Percentiles rank a stretch among this genome's conserved stretches.
Evolutionary conservation across 2,888 invertebrate genomes (phyloP).

Genomic region (Acleris literana): DNA sequence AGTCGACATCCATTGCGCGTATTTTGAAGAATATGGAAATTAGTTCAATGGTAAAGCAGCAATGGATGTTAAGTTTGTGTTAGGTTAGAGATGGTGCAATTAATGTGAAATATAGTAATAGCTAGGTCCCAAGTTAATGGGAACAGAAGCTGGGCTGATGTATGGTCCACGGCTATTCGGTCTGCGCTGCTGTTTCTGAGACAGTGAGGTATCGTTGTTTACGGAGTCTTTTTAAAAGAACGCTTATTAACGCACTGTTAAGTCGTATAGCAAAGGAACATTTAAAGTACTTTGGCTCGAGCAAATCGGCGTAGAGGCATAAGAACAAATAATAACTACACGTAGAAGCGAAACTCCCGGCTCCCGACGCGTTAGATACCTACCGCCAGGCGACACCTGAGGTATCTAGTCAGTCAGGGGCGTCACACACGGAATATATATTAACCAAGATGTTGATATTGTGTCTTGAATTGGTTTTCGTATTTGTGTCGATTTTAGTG

Average conservation of each 20-base stretch:
- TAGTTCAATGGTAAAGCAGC: neutral
- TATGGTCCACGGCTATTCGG: constrained; percentile 28
- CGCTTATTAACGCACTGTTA: neutral
- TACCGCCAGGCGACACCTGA: too few species aligned
- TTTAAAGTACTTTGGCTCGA: too few species aligned
- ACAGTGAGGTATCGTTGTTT: constrained; percentile 30
- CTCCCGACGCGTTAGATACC: too few species aligned
- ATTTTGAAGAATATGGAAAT: neutral
- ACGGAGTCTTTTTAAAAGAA: constrained; percentile 16
- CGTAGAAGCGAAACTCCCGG: too few species aligned
- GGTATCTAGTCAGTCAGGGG: too few species aligned
- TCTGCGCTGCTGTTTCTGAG: constrained; percentile 7
- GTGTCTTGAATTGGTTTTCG: too few species aligned
- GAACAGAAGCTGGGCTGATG: constrained; percentile 26
- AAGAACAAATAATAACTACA: too few species aligned
- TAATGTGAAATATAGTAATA: constrained; percentile 32
- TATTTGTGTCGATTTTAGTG: too few species aligned
- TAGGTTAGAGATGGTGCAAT: constrained; percentile 17
- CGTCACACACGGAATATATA: too few species aligned
- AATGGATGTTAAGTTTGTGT: neutral
- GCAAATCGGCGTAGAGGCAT: too few species aligned
- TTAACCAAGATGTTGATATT: too few species aligned
- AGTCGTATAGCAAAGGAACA: too few species aligned
- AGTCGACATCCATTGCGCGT: constrained; percentile 4
- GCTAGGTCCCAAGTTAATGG: constrained; percentile 30